Percentiles rank a stretch among this genome's conserved stretches.
These are phyloP conservation scores for Calidris pygmaea DNA, from an alignment of 2,113 vertebrate genomes.

Conservation along the genomic window DNA sequence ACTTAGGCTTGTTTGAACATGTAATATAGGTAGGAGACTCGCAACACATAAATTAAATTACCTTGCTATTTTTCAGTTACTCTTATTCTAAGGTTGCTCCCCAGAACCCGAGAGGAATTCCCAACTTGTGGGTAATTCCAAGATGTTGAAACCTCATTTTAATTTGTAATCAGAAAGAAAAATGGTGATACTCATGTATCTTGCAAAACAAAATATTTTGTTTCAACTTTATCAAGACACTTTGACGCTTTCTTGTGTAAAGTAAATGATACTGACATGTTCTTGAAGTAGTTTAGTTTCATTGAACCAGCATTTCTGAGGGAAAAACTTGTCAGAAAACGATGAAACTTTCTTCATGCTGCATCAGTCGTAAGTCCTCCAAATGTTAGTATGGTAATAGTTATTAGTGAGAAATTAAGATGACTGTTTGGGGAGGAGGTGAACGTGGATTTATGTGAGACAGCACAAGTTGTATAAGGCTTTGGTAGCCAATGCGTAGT, in stretches of 20 bases:
- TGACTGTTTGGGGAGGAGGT: background rate
- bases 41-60: background rate
- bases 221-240: background rate
- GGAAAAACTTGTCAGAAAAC: background rate
- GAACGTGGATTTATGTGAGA: background rate
- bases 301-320: background rate
- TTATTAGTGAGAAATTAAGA: background rate
- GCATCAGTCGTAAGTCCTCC: accelerated
- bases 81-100: background rate
- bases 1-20: background rate
- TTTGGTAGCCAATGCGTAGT: background rate
- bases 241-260: background rate
- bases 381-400: background rate
- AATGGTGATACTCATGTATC: background rate
- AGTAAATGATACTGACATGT: background rate
- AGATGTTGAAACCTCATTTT: background rate
- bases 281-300: background rate
- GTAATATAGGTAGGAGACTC: background rate
- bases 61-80: background rate
- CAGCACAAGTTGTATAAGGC: background rate
- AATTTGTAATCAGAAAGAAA: background rate
- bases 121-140: background rate
- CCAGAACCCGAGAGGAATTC: background rate
- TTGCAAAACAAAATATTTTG: background rate
- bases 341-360: background rate